Conservation (phyloP, 2,797 vertebrate species). For the Psittacula derbiana region DNA sequence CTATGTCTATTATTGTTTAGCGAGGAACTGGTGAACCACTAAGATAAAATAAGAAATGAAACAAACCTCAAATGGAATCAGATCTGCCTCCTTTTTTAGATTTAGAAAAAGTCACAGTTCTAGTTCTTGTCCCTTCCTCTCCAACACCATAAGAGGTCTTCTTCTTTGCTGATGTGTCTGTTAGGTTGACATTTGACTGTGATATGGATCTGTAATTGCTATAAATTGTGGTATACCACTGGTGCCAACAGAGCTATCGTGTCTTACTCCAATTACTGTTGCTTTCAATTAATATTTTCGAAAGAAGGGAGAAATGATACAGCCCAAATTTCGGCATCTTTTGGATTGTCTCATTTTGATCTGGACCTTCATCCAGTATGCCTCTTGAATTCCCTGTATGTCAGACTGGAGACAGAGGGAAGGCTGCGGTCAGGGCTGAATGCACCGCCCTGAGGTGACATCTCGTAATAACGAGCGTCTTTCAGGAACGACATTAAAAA, state of each 20-base stretch:
- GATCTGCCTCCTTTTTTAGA: neutral
- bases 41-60: conserved; percentile 29
- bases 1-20: conserved; percentile 22
- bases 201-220: neutral
- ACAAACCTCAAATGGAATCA: conserved; percentile 10
- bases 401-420: neutral
- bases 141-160: neutral
- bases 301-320: neutral
- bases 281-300: neutral
- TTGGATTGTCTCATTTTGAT: neutral
- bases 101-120: neutral
- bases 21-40: neutral
- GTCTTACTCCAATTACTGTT: neutral
- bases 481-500: neutral
- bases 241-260: neutral
- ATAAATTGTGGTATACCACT: neutral
- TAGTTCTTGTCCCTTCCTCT: neutral
- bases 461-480: neutral
- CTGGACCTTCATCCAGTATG: neutral
- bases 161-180: neutral
- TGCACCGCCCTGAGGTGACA: neutral
- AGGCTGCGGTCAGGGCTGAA: neutral
- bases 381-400: neutral
- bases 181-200: neutral
- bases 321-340: neutral